Percentiles rank a stretch among this genome's conserved stretches.
Conservation (phyloP, 1,140 invertebrate species). For the Papilio machaon region DNA sequence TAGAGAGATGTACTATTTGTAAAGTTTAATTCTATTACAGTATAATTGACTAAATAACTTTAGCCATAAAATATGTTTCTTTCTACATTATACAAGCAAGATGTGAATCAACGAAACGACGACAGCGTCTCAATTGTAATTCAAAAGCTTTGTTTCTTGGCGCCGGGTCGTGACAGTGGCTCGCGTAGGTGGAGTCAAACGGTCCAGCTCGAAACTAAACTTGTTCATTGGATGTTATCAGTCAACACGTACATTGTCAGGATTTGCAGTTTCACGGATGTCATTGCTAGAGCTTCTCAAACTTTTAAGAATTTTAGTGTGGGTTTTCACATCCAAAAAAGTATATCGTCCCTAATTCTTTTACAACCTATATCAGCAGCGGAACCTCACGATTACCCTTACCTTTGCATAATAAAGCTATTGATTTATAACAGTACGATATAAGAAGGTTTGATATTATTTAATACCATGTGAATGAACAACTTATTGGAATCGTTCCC, state of each 20-base stretch:
- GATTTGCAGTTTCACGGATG: conserved; percentile 57
- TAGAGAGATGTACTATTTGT: neutral
- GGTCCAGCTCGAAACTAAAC: conserved; percentile 68
- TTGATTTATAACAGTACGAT: too few relatives aligned
- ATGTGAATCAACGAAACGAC: conserved; percentile 52
- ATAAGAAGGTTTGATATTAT: too few relatives aligned
- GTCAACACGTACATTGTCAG: conserved; percentile 67
- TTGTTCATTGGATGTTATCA: conserved; percentile 79
- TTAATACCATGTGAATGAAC: too few relatives aligned
- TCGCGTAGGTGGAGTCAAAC: conserved; percentile 75
- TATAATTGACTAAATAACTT: neutral
- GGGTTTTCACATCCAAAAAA: neutral
- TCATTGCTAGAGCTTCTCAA: conserved; percentile 43
- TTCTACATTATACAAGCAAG: conserved; percentile 60
- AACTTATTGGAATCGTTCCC: too few relatives aligned
- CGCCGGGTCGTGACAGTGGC: conserved; percentile 53
- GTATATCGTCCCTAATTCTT: neutral
- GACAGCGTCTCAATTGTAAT: conserved; percentile 30
- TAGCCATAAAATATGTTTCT: neutral
- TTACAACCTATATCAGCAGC: too few relatives aligned
- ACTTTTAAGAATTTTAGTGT: neutral
- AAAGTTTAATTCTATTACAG: neutral
- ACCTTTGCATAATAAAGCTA: too few relatives aligned
- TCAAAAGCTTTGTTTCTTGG: conserved; percentile 30
- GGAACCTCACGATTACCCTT: too few relatives aligned